Evolutionary conservation across 2,797 vertebrate genomes (phyloP), one percentile per base, ranked within the genome.

Genomic region (Lepus townsendii): DNA sequence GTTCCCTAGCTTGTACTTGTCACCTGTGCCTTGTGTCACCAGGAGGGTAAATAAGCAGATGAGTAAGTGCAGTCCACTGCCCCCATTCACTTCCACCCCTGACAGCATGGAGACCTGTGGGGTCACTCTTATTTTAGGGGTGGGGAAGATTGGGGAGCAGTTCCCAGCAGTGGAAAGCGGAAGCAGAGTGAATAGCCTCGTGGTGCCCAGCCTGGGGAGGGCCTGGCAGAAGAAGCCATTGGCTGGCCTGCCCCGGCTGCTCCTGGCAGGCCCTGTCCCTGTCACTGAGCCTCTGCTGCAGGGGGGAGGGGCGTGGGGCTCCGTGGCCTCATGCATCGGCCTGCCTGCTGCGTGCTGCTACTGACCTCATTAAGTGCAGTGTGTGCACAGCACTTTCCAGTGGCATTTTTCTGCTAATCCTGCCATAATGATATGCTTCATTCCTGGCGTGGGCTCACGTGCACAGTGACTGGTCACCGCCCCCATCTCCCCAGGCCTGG

Each of bases 401-500:
- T 57, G 72, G 93, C 84, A 66, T 96, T 93, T 85, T 93, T 20
- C 89, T 95, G 68, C 87, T 96, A 96, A 96, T 96, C 96, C 91
- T 92, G 86, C 91, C 82, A n/a, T 79, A 94, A 92, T 90, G 94
- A 94, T 79, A 76, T 24, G 78, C 66, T 85, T 94, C 87, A 83
- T 96, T 96, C 93, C 82, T 88, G 95, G 84, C n/a, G 14, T 0
- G 12, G 73, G 62, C 91, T 95, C 91, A 76, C 10, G n/a, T 95
- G 91, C 69, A 4, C 0, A 7, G 91, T 83, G 95, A 83, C 94
- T 24, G 0, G 88, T 78, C 95, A 86, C 94, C 6, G 10, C 54
- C 1, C 69, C 65, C 42, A 72, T 62, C 86, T 87, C 88, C 24
- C 60, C 50, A 27, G 84, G 88, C 78, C 65, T 60, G 62, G 24